Percentiles rank a stretch among this genome's conserved stretches.
Evolutionary conservation across 2,797 vertebrate species (phyloP).

Genomic region (Poeciliopsis paucimaculata): DNA sequence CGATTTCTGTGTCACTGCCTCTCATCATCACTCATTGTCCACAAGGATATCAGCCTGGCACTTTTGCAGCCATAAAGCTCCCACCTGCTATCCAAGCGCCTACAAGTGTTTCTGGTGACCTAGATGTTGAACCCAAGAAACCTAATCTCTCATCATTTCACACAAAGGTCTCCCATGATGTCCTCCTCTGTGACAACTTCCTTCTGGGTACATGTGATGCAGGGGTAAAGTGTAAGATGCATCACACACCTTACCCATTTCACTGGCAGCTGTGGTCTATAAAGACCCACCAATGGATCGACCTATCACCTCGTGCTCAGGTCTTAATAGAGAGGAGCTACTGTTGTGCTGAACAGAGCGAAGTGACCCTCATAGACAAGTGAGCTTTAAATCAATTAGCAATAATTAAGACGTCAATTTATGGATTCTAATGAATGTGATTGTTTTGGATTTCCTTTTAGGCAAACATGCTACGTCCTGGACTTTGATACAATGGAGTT

Average conservation of each 20-base stretch:
- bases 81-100: neutral
- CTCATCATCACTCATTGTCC: conserved; percentile 28
- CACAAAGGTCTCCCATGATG: conserved; percentile 26
- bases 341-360: conserved; percentile 30
- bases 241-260: conserved; percentile 71
- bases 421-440: neutral
- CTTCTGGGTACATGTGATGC: conserved; percentile 38
- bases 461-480: conserved; percentile 9
- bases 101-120: neutral
- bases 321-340: conserved; percentile 62
- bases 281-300: conserved; percentile 44
- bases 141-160: conserved; percentile 4
- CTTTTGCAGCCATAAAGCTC: neutral
- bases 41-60: neutral
- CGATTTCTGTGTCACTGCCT: conserved; percentile 28
- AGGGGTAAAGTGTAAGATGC: conserved; percentile 44
- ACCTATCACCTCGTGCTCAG: conserved; percentile 42
- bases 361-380: conserved; percentile 33
- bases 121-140: neutral
- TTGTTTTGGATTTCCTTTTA: conserved; percentile 3
- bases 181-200: conserved; percentile 66
- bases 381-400: conserved; percentile 32
- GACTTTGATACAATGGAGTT: conserved; percentile 55
- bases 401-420: neutral
- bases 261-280: conserved; percentile 68